Base-by-base conservation (phyloP, 2,888 invertebrate species). In the Dasypolia templi region DNA sequence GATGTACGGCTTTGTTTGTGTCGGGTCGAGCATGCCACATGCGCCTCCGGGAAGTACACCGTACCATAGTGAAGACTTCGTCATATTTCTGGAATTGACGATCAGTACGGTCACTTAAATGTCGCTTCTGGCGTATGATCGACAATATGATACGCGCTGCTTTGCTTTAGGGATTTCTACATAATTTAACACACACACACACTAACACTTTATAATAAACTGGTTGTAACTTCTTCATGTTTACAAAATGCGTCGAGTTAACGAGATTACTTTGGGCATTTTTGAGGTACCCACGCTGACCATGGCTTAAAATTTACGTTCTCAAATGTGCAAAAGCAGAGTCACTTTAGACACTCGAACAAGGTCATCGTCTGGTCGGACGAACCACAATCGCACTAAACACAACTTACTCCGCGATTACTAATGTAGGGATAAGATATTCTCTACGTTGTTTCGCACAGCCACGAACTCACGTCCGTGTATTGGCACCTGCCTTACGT, bases 21-120 rank as follows among this genome's bases (percentile, higher is more conserved):
- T 97, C 0, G 99, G 99, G 95, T 99, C 98, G 93, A 99, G 99
- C 72, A 98, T 96, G 0, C 99, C 99, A n/a, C 98, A 98, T 90
- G 99, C 98, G 0, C 99, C 99, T 84, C 98, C 98, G 62, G 97
- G 97, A 32, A 99, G 93, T 0, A 98, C 98, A 1, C 99, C 99
- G 90, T 98, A 99, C 99, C 99, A 99, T 84, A 98, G 96, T 0
- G 97, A 95, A 17, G 97, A 95, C 87, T 97, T 97, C 1, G 97
- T 97, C 87, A 96, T 96, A 85, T 77, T 92, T 87, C 94, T 94
- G 88, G 75, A 91, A 89, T 42, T n/a, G 0, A n/a, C 1, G 3
- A 46, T 44, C n/a, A 29, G 14, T 22, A 77, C n/a, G 1, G 39
- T 77, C 29, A 77, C 61, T 72, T 44, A 12, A 42, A 51, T 5